Evolutionary conservation across 2,797 vertebrate genomes (phyloP).

Genomic region (Pipistrellus kuhlii): DNA sequence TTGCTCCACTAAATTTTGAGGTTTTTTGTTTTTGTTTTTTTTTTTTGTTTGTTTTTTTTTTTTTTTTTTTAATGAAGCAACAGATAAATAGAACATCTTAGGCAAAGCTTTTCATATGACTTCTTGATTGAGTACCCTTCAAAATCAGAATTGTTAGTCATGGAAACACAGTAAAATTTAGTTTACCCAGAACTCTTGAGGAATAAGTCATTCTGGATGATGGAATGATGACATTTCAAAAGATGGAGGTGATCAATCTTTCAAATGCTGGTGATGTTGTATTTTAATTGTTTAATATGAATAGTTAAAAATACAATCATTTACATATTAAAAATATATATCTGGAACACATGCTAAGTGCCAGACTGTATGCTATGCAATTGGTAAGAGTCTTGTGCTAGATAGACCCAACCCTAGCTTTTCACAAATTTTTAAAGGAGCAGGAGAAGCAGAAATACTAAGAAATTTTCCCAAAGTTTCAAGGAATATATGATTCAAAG

Average conservation of each 20-base stretch:
- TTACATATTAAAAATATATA: neutral
- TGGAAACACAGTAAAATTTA: slow-evolving; percentile 68
- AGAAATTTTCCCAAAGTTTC: neutral
- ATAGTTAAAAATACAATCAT: neutral
- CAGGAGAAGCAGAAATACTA: neutral
- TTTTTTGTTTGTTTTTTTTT: neutral
- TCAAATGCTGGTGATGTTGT: slow-evolving; percentile 43
- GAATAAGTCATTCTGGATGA: slow-evolving; percentile 68
- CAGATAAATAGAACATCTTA: slow-evolving; percentile 55
- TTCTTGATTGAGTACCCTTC: slow-evolving; percentile 67
- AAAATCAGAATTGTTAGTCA: slow-evolving; percentile 75
- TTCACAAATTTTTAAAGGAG: neutral
- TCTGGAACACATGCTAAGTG: neutral
- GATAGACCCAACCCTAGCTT: neutral
- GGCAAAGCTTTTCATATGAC: slow-evolving; percentile 31
- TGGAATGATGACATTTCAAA: slow-evolving; percentile 51
- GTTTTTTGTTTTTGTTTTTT: neutral
- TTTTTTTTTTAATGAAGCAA: neutral
- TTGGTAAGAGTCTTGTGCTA: neutral
- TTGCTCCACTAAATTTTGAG: neutral
- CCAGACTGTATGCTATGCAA: neutral
- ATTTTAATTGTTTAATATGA: slow-evolving; percentile 58
- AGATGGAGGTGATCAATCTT: slow-evolving; percentile 72
- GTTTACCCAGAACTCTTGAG: slow-evolving; percentile 70
- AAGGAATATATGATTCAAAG: neutral